Evolutionary conservation across 2,113 vertebrate species (phyloP), one percentile per base, ranked within the genome.

Genomic region (Dryoscopus gambensis): DNA sequence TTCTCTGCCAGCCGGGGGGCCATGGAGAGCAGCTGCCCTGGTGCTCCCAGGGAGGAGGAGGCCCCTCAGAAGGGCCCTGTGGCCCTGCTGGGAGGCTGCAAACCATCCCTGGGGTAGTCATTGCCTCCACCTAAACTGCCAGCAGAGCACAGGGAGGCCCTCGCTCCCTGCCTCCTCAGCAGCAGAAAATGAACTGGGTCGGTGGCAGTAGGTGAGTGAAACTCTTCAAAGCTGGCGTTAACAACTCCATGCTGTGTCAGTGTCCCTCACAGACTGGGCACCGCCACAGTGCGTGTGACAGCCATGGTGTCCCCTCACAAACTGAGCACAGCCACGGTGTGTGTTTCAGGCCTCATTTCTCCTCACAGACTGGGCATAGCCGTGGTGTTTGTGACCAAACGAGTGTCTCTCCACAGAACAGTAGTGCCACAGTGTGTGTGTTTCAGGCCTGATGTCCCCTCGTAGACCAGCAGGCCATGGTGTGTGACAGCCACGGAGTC

Each of bases 121-220:
- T 24, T 16, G 49, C 30, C 55, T 25, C 5, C 15, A 1, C 14
- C 20, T 23, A 0, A 44, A 2, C 7, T 7, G 22, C 42, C 47
- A 50, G 71, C 39, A 6, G 67, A 3, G 0, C 71, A 4, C 33
- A 3, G 11, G 0, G 28, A 76, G 28, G 49, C 13, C 19, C 4
- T 11, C 12, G 31, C 22, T 50, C 2, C 23, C 42, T 30, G 24
- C 33, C 31, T 52, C 70, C 37, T 56, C 73, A n/a, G 55, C 12
- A 2, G 65, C 53, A 73, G 17, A 93, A 91, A 73, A 99, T 99
- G 99, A 99, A 99, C 49, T 99, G 99, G 99, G 98, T 99, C 0
- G 99, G 99, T 0, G 99, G 99, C 44, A 98, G 98, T 55, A 97
- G 99, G 99, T 99, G 96, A 98, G 98, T 97, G 31, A 83, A 71